phyloP scores from a whole-genome alignment of 2,888 invertebrate species.

The Polymixis flavicincta region DNA sequence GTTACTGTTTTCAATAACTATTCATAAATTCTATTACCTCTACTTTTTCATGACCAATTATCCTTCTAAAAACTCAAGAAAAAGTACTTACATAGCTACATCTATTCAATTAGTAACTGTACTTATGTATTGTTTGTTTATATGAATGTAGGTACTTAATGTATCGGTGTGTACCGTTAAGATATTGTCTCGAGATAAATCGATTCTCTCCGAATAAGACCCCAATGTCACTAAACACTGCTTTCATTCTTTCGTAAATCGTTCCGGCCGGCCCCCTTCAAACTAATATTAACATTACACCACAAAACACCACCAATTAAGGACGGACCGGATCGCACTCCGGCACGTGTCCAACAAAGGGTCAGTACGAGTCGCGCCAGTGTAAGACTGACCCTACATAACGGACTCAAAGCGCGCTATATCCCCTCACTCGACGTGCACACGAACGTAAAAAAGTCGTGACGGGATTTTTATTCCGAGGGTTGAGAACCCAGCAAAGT shows the following conservation, averaged over 20 bases:
- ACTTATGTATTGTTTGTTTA: not conserved
- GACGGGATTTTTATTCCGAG: no score
- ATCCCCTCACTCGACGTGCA: no score
- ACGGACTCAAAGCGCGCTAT: not conserved
- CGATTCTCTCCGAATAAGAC: not conserved
- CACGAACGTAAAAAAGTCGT: no score
- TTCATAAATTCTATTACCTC: no score
- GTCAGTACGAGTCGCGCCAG: not conserved
- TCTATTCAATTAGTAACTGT: not conserved
- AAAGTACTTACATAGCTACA: not conserved
- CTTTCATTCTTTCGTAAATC: not conserved
- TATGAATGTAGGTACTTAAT: not conserved
- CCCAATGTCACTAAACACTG: not conserved
- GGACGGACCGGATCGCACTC: not conserved
- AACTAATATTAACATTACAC: constrained; percentile 18
- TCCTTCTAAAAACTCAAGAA: not conserved
- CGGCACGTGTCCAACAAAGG: constrained; percentile 28
- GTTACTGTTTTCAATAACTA: not conserved
- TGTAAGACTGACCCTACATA: constrained; percentile 24
- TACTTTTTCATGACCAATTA: not conserved
- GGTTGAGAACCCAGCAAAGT: no score
- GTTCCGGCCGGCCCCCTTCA: not conserved
- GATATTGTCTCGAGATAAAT: not conserved
- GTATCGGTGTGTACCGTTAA: no score
- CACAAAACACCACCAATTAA: constrained; percentile 19